Evolutionary conservation across 2,888 invertebrate species (phyloP).

Genomic region (Mylabris sibirica): DNA sequence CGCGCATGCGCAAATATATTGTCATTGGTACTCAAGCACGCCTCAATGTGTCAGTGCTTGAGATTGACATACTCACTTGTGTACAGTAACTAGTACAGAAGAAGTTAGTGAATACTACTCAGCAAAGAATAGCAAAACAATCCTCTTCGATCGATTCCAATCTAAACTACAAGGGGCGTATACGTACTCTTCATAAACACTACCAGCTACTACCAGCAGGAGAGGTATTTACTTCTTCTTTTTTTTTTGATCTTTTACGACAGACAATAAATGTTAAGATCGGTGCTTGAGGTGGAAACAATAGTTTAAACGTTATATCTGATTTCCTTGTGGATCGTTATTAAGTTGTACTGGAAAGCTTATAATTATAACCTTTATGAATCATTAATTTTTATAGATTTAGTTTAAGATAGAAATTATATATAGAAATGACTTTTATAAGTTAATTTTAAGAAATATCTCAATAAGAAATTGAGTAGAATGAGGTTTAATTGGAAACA

Average conservation of each 20-base stretch:
- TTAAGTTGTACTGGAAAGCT: neutral
- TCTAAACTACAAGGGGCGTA: too few relatives aligned
- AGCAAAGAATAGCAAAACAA: too few relatives aligned
- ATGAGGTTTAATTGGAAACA: neutral
- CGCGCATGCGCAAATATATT: too few relatives aligned
- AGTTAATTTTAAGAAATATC: neutral
- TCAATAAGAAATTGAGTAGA: neutral
- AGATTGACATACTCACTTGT: too few relatives aligned
- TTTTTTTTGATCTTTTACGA: neutral
- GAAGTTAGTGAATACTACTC: too few relatives aligned
- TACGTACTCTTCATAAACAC: too few relatives aligned
- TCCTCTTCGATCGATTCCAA: too few relatives aligned
- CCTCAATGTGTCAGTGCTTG: too few relatives aligned
- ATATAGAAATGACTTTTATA: neutral
- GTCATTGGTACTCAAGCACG: too few relatives aligned
- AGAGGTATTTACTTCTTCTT: too few relatives aligned
- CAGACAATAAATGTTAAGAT: neutral
- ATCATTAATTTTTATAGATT: constrained; percentile 4
- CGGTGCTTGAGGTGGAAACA: neutral
- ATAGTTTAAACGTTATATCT: neutral
- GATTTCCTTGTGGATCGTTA: neutral
- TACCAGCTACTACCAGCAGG: too few relatives aligned
- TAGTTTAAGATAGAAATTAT: neutral
- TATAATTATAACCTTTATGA: neutral
- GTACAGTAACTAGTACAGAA: too few relatives aligned